Evolutionary conservation across 1,140 invertebrate genomes (phyloP), one percentile per base, ranked within the genome.

Genomic region (Zophobas atratus): DNA sequence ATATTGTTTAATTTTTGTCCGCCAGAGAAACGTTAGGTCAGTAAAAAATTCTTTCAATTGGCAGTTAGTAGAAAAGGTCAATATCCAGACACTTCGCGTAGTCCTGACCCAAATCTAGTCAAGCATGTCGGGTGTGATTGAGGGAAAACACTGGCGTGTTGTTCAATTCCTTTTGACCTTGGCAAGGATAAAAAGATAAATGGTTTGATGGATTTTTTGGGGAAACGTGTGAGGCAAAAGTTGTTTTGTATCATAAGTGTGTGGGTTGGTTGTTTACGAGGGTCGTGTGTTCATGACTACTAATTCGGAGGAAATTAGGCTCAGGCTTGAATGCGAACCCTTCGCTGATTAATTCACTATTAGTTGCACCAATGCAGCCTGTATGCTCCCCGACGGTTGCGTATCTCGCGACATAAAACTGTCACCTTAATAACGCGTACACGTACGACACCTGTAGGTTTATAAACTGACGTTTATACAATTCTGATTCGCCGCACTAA

Each of bases 51-150:
- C 60, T 41, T 67, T 43, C 60, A 67, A 72, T 72, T 55, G 36
- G 38, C 48, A 33, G 71, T 56, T 56, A 36, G 49, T 38, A 6
- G 71, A 56, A 43, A 73, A 73, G 71, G 71, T 73, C 71, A 73
- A 73, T 73, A 73, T 73, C 71, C 71, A 73, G 71, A 73, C 71
- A 73, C 49, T 73, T 73, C 38, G 34, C 55, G 51, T 56, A 73
- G 55, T 73, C 55, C 49, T 73, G 71, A 73, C 71, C 71, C 39
- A 73, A 73, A 73, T 73, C 71, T 41, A 56, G 51, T 73, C n/a
- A 43, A 73, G 71, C 71, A 73, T 73, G 49, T 73, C 71, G n/a
- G 49, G 20, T 67, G 6, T 67, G 39, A 67, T 55, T 39, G 35
- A 72, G 70, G 55, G 71, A 73, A 72, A 56, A 73, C 43, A 3